Evolutionary conservation across 2,113 vertebrate species (phyloP).

Genomic region (Otolemur garnettii): DNA sequence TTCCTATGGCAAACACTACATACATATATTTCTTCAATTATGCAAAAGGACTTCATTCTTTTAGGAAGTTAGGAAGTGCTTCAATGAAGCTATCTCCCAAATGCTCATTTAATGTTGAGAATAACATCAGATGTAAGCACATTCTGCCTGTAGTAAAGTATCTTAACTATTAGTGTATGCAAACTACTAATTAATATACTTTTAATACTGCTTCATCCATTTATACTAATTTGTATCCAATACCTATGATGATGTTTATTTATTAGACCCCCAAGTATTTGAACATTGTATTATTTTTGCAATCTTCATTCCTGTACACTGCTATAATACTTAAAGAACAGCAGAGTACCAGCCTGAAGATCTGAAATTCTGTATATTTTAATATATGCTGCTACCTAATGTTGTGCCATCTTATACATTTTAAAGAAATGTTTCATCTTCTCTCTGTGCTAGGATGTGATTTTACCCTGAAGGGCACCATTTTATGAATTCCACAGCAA

Average conservation of each 20-base stretch:
- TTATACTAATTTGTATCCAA: background rate
- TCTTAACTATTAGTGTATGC: no score
- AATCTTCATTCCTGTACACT: background rate
- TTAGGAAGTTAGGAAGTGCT: background rate
- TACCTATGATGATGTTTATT: slow-evolving; percentile 22
- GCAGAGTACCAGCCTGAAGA: background rate
- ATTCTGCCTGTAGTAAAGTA: rapidly evolving
- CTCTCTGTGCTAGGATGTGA: slow-evolving; percentile 39
- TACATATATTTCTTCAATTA: background rate
- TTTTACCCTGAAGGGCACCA: slow-evolving; percentile 51
- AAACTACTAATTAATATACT: background rate
- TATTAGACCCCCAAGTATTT: background rate
- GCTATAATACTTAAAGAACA: background rate
- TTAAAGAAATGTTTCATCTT: slow-evolving; percentile 72
- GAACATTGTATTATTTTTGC: background rate
- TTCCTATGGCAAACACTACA: background rate
- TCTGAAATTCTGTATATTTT: slow-evolving; percentile 65
- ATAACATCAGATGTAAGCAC: background rate
- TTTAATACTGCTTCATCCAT: background rate
- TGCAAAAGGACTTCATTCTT: background rate
- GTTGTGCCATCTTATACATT: slow-evolving; percentile 15
- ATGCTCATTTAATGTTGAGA: background rate
- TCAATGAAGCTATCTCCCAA: background rate
- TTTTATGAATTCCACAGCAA: slow-evolving; percentile 76
- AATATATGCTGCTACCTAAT: slow-evolving; percentile 29